Evolutionary conservation across 2,113 vertebrate genomes (phyloP).

Genomic region (Cephalopterus ornatus): DNA sequence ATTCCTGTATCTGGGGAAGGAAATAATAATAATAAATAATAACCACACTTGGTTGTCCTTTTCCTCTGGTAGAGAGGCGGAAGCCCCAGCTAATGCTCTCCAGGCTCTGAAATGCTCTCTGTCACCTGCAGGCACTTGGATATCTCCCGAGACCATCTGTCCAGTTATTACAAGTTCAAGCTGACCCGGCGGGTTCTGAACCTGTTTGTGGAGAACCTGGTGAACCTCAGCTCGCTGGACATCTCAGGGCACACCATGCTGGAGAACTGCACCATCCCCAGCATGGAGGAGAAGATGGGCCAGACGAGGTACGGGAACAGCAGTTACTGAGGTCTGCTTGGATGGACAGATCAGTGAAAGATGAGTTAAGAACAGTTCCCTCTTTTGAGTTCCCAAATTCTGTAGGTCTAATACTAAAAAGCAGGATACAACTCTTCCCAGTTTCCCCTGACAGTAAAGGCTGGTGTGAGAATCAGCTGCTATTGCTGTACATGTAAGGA

Average conservation of each 20-base stretch:
- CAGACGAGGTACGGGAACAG: constrained; percentile 83
- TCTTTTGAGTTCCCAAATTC: neutral
- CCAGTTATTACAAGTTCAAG: constrained; percentile 89
- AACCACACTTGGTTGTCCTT: neutral
- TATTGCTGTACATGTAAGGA: neutral
- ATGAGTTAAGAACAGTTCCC: neutral
- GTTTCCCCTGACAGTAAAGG: neutral
- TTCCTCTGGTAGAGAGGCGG: neutral
- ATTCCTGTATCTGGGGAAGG: neutral
- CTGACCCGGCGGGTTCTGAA: constrained; percentile 88
- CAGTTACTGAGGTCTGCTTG: neutral
- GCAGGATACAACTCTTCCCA: neutral
- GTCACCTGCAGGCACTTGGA: constrained; percentile 84
- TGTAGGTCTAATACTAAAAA: neutral
- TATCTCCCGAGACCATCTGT: constrained; percentile 89
- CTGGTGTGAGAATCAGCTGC: neutral
- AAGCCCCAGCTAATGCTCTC: neutral
- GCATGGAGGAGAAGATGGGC: constrained; percentile 91
- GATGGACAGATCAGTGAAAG: neutral
- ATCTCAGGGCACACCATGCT: constrained; percentile 95
- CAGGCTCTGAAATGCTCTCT: constrained; percentile 24
- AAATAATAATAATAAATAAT: neutral
- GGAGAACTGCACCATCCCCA: constrained; percentile 92
- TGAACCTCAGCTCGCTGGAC: constrained; percentile 89
- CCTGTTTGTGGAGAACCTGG: constrained; percentile 87